Conservation (phyloP, 2,888 invertebrate genomes). For the Orchesella flavescens region DNA sequence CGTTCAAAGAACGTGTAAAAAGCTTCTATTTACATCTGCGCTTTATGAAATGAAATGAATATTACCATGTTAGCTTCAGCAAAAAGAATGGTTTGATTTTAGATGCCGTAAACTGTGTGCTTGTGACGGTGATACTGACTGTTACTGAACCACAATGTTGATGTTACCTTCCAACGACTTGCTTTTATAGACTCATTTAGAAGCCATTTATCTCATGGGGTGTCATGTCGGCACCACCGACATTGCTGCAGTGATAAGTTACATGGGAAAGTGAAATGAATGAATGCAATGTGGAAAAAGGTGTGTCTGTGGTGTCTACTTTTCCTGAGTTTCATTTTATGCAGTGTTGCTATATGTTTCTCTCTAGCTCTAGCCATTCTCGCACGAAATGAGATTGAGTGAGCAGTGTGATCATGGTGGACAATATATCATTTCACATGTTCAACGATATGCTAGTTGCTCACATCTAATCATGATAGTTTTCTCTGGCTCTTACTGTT, state of each 20-base stretch:
- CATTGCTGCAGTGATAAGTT: conserved; percentile 45
- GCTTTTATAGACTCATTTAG: conserved; percentile 55
- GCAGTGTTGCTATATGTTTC: background rate
- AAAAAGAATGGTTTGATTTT: conserved; percentile 42
- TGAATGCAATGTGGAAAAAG: conserved; percentile 42
- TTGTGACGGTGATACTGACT: conserved; percentile 13
- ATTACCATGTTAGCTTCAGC: background rate
- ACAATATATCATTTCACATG: conserved; percentile 54
- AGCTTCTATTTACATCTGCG: conserved; percentile 25
- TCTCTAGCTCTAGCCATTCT: conserved; percentile 31
- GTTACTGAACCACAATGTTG: conserved; percentile 29
- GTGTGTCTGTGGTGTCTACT: conserved; percentile 39
- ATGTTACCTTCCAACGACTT: conserved; percentile 30
- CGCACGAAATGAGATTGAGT: conserved; percentile 57
- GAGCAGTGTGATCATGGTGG: conserved; percentile 47
- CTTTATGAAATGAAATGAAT: conserved; percentile 20
- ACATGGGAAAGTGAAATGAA: conserved; percentile 47
- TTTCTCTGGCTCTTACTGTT: conserved; percentile 3
- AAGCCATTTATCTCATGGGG: conserved; percentile 57
- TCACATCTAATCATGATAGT: conserved; percentile 44
- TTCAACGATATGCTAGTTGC: conserved; percentile 42
- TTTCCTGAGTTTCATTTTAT: conserved; percentile 10
- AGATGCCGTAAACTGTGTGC: conserved; percentile 11
- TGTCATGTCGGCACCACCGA: conserved; percentile 51
- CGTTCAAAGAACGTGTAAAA: too few species aligned